Conservation (phyloP, 1,140 invertebrate species). For the Drosophila repleta region DNA sequence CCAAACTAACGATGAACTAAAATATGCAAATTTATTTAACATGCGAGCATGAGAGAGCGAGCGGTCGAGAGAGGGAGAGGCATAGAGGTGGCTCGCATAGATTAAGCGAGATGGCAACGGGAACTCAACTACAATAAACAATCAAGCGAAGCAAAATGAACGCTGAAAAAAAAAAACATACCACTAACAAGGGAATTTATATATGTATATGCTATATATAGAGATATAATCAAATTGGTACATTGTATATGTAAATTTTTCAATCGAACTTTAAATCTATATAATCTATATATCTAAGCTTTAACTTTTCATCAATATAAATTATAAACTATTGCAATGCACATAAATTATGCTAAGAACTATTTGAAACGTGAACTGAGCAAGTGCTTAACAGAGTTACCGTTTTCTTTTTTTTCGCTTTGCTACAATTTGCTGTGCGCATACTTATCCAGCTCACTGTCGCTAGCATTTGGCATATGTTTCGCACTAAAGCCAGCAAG, state of each 20-base stretch:
- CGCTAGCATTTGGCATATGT: conserved; percentile 42
- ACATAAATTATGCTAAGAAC: background rate
- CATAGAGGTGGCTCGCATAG: background rate
- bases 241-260: background rate
- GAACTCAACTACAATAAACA: conserved; percentile 13
- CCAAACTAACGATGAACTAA: conserved; percentile 79
- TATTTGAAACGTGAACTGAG: conserved; percentile 4
- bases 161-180: background rate
- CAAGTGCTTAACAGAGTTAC: background rate
- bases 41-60: conserved; percentile 45
- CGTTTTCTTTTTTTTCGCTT: background rate
- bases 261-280: too few relatives aligned
- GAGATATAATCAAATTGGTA: background rate
- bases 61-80: background rate
- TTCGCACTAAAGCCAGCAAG: conserved; percentile 33
- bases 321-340: background rate
- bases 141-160: conserved; percentile 9
- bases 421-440: conserved; percentile 4
- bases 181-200: background rate
- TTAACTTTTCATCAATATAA: background rate
- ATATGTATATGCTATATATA: background rate
- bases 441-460: conserved; percentile 45
- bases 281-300: background rate
- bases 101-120: conserved; percentile 18
- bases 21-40: conserved; percentile 81